Percentiles rank a stretch among this genome's conserved stretches.
phyloP scores from a whole-genome alignment of 2,797 vertebrate genomes.

The Moxostoma hubbsi region DNA sequence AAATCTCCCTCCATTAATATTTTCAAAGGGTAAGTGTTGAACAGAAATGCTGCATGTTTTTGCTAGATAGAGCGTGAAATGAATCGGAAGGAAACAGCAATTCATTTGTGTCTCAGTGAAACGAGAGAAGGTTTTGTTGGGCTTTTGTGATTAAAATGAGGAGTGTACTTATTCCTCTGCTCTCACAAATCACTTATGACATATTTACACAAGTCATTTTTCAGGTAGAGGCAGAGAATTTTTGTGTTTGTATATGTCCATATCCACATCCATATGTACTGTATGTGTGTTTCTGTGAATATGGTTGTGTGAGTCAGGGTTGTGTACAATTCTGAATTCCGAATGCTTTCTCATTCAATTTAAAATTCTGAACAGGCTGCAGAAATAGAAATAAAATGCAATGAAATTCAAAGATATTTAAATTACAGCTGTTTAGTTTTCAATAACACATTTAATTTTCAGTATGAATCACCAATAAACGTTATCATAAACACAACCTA shows the following conservation, averaged over 20 bases:
- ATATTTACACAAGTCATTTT: conserved; percentile 43
- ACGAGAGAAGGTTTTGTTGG: conserved; percentile 17
- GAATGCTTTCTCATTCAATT: neutral
- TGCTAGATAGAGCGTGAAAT: conserved; percentile 41
- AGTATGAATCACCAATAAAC: too few relatives aligned
- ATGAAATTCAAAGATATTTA: too few relatives aligned
- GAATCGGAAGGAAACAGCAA: conserved; percentile 30
- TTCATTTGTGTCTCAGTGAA: conserved; percentile 17
- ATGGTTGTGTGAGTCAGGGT: neutral
- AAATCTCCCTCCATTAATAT: conserved; percentile 16
- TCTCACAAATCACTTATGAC: conserved; percentile 49
- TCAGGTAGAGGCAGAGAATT: neutral
- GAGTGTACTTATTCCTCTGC: conserved; percentile 24
- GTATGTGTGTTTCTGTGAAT: neutral
- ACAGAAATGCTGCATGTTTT: conserved; percentile 39
- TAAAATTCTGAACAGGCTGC: neutral
- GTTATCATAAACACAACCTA: too few relatives aligned
- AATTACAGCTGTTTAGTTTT: too few relatives aligned
- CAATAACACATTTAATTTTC: too few relatives aligned
- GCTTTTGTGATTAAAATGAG: conserved; percentile 41
- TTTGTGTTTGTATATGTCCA: neutral
- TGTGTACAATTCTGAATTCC: neutral
- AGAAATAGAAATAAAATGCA: too few relatives aligned
- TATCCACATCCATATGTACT: neutral
- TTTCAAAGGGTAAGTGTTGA: conserved; percentile 25